Evolutionary conservation across 2,113 vertebrate genomes (phyloP), one percentile per base, ranked within the genome.

Genomic region (Scolopax mira): DNA sequence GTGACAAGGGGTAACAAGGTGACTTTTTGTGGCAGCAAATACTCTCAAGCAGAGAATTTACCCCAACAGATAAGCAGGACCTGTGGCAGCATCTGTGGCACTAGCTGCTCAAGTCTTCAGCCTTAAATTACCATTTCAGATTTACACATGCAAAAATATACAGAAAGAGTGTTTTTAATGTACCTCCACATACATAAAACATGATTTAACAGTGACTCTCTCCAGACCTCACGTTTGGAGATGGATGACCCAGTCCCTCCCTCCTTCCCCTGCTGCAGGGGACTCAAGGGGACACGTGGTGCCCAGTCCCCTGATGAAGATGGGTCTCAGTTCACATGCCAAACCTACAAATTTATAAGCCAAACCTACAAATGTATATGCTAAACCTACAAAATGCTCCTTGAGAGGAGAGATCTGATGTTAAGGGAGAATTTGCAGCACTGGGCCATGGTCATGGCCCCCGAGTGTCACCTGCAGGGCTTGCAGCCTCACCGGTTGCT

Each of bases 211-310:
- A 41, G 24, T 0, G 0, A 8, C 39, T 18, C 28, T 51, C 19
- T n/a, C 55, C 8, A 41, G 22, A 71, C 6, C 4, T 1, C 2
- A 2, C 23, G 6, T 13, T 70, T 27, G 19, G 31, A 62, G 13
- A 42, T 25, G 35, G 21, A 19, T 1, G 1, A 83, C 11, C 44
- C 80, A 23, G 2, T 21, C 14, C 61, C 7, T 61, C 21, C 31
- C 46, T 46, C 42, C 30, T 54, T 64, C 10, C 19, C 11, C 2
- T 1, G 52, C 44, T 42, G 23, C 1, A 1, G 6, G 24, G 15
- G 11, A 15, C 41, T 65, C 72, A 37, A 1, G 0, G 0, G 22
- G 75, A 44, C 8, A 3, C 3, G 0, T 1, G 18, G 28, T 27
- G 10, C 42, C 74, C 31, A 42, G 33, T 6, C 58, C 25, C 46